Base-by-base conservation (phyloP, 2,113 vertebrate genomes). In the Cyprinodon variegatus region DNA sequence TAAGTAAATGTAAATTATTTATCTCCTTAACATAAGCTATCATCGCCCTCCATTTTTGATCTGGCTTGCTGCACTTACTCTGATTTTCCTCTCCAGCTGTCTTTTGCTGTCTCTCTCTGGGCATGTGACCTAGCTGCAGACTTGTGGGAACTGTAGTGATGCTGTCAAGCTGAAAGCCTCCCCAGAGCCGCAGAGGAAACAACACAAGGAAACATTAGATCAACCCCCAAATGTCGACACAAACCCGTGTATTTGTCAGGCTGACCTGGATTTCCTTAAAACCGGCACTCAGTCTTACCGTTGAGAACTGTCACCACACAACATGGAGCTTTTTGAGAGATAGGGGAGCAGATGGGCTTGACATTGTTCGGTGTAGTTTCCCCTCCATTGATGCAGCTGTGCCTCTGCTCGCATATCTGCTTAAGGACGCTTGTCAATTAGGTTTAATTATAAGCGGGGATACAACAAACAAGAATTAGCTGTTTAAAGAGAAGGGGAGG, bases 171-270 rank as follows among this genome's bases (percentile, higher is more conserved):
- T 88, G 72, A 88, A 89, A 85, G 79, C 72, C 88, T 91, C 89
- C 87, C 88, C 66, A 43, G 86, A 91, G 89, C 77, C 77, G 72
- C 61, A 62, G 79, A 85, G 82, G 81, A 90, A 92, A 90, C 89
- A 90, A 82, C 73, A 81, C 72, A 87, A 73, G 77, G 88, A 92
- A 93, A 90, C 89, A 87, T 88, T 77, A 76, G 68, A 91, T 90
- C 88, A 85, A 86, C 89, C 83, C 68, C 83, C 82, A 79, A 87
- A 90, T 89, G 89, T 92, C 82, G 71, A 88, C 86, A 85, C 83
- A 92, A 86, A 90, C 86, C 77, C 37, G 67, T 92, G 90, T 92
- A 85, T 93, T 92, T 93, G 91, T 93, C 88, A 87, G 88, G 84
- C 83, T 92, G 92, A 93, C 93, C 90, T 90, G 83, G 87, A 92